Conservation (phyloP, 2,797 vertebrate species). For the Malacoraja senta region DNA sequence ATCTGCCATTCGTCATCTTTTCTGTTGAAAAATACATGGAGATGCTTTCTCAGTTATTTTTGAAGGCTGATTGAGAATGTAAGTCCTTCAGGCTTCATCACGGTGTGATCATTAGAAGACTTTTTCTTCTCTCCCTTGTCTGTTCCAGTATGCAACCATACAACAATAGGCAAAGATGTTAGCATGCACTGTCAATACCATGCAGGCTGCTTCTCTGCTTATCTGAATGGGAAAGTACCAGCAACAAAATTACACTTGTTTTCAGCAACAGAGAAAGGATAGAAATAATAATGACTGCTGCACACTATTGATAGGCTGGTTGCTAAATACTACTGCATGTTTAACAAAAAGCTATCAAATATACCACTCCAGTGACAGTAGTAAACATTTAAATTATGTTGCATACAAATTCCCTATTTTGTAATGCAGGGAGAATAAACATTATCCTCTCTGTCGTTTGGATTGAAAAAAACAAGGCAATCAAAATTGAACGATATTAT, state of each 20-base stretch:
- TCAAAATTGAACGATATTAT: neutral
- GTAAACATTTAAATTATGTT: neutral
- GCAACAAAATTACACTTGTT: neutral
- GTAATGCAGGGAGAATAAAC: neutral
- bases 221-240: neutral
- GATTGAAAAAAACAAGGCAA: neutral
- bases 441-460: neutral
- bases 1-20: neutral
- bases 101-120: neutral
- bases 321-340: too few species aligned
- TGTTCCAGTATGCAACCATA: neutral
- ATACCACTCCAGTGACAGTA: too few species aligned
- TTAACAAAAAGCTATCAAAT: neutral
- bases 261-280: neutral
- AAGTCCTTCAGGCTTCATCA: conserved; percentile 22
- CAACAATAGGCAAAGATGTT: neutral
- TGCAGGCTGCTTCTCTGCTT: neutral
- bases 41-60: neutral
- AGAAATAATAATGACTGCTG: neutral
- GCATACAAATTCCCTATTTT: neutral
- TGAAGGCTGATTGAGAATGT: conserved; percentile 20
- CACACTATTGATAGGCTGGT: neutral
- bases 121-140: neutral
- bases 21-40: neutral
- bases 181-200: neutral